Base-by-base conservation (phyloP, 2,888 invertebrate species). In the Ormyrus rosae region DNA sequence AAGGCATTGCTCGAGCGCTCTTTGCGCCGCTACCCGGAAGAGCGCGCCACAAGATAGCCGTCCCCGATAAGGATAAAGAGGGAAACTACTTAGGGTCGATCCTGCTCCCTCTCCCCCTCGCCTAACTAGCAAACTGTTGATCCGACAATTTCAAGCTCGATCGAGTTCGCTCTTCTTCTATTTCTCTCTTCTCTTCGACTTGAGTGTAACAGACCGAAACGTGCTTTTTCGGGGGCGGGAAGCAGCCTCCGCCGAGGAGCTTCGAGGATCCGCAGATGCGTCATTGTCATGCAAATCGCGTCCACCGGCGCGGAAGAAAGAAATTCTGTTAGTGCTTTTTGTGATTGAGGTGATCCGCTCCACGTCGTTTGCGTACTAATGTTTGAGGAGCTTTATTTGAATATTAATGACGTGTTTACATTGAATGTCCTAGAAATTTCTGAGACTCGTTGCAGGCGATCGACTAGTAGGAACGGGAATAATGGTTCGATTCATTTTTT, bases 91-190 rank as follows among this genome's bases (percentile, higher is more conserved):
- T 65, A 46, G 51, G 69, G 77, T 69, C 70, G 80, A 80, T 78
- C 74, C 78, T 80, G 11, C 53, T 71, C 84, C 34, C 34, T 34
- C 34, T 34, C 34, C 34, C 34, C 34, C 34, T 34, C 34, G 34
- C 34, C 34, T 83, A 84, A 83, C 84, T 83, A 77, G 84, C 84
- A 84, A 86, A 86, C 84, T 85, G 84, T 87, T 85, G 85, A 86
- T 86, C 83, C 83, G 82, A 80, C 83, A 83, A 86, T 85, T 84
- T 86, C 83, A 84, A 82, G 84, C 84, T 76, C 84, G 84, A 85
- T 86, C 84, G 83, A 83, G 67, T 63, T 34, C 19, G n/a, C 53
- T 63, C 46, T 60, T 63, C 64, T 64, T 46, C n/a, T 51, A 10
- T 10, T 11, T 48, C 67, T 10, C 56, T 53, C n/a, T 13, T 9